Evolutionary conservation across 2,113 vertebrate species (phyloP).

Genomic region (Gorsachius goisagi): DNA sequence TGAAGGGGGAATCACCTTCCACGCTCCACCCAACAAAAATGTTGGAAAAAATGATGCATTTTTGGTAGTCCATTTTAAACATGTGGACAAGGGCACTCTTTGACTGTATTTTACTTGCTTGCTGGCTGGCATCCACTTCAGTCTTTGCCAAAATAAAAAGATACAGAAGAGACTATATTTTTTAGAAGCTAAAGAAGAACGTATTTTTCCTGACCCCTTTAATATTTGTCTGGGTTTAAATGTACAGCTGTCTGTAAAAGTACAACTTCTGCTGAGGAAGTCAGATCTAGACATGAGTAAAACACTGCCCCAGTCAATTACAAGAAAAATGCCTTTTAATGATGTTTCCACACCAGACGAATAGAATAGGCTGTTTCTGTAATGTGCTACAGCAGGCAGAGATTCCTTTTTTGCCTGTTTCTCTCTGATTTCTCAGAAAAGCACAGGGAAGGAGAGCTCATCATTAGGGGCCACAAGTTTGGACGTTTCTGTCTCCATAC

Average conservation of each 20-base stretch:
- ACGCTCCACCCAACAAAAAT: slow-evolving; percentile 21
- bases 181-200: not conserved
- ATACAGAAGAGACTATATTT: slow-evolving; percentile 1
- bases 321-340: not conserved
- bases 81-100: slow-evolving; percentile 51
- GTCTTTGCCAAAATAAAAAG: slow-evolving; percentile 13
- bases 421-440: not conserved
- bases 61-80: slow-evolving; percentile 47
- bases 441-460: not conserved
- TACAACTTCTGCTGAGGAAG: not conserved
- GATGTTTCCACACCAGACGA: not conserved
- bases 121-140: slow-evolving; percentile 18
- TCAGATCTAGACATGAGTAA: not conserved
- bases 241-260: not conserved
- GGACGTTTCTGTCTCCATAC: not conserved
- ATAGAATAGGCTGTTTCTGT: not conserved
- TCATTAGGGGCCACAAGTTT: accelerated
- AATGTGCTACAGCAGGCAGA: accelerated
- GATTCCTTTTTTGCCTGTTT: not conserved
- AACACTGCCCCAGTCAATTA: not conserved
- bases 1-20: slow-evolving; percentile 62
- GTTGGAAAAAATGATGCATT: slow-evolving; percentile 59
- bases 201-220: not conserved
- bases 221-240: not conserved
- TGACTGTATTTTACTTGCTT: slow-evolving; percentile 31